phyloP scores from a whole-genome alignment of 2,113 vertebrate genomes.

The Psilopogon haemacephalus region DNA sequence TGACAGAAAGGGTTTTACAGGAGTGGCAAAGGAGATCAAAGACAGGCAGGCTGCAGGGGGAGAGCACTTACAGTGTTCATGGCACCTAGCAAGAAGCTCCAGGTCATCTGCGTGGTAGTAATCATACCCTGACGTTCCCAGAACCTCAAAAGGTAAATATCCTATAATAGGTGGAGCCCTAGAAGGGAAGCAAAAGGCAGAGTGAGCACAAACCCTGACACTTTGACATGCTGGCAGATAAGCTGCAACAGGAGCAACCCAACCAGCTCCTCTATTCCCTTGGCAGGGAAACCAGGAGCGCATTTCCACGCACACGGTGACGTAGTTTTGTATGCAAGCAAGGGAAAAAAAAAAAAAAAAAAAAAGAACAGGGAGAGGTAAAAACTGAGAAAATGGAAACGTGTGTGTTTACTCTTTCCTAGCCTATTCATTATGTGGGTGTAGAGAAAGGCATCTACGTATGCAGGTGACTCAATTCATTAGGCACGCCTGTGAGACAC shows the following conservation, averaged over 20 bases:
- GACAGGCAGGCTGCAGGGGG: neutral
- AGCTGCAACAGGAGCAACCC: neutral
- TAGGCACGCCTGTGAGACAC: constrained; percentile 29
- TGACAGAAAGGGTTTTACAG: neutral
- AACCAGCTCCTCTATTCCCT: accelerated
- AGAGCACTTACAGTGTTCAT: constrained; percentile 84
- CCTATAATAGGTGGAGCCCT: constrained; percentile 88
- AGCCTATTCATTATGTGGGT: constrained; percentile 54
- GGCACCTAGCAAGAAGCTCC: constrained; percentile 88
- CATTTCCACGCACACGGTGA: neutral
- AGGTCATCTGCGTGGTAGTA: constrained; percentile 91
- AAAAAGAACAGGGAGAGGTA: neutral
- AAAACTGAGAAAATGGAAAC: constrained; percentile 45
- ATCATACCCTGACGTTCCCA: constrained; percentile 88
- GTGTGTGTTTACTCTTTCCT: constrained; percentile 41
- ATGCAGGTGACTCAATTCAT: constrained; percentile 55
- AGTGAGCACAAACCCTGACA: neutral
- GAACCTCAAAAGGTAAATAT: constrained; percentile 90
- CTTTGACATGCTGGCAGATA: neutral
- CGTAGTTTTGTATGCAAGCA: neutral
- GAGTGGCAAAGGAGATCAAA: neutral
- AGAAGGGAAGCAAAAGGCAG: constrained; percentile 50
- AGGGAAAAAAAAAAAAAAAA: neutral
- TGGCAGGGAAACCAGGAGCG: neutral
- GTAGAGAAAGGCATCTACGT: constrained; percentile 33